phyloP scores from a whole-genome alignment of 1,140 invertebrate genomes.

The Frieseomelitta varia region DNA sequence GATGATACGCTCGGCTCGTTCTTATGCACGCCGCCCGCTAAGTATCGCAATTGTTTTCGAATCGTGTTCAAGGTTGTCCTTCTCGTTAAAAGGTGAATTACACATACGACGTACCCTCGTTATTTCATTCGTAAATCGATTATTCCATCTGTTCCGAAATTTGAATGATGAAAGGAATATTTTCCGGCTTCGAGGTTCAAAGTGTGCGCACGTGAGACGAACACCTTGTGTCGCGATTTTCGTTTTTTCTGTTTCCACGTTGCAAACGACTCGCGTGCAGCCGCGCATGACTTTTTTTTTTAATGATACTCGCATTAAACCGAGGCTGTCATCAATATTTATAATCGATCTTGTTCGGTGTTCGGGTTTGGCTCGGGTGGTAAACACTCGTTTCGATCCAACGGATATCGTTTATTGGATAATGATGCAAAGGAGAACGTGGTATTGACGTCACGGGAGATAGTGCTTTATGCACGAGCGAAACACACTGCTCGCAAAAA shows the following conservation, averaged over 20 bases:
- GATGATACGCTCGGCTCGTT: background rate
- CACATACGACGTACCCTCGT: too few species aligned
- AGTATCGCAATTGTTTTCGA: background rate
- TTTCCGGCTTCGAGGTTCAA: too few species aligned
- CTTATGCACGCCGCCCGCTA: background rate
- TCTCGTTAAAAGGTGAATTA: background rate
- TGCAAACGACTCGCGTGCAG: too few species aligned
- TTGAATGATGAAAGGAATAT: too few species aligned
- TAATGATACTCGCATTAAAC: background rate
- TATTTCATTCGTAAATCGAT: background rate
- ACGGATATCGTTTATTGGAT: background rate
- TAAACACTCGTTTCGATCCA: too few species aligned
- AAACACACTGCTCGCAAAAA: background rate
- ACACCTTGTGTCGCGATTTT: too few species aligned
- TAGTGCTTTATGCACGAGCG: background rate
- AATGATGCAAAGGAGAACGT: background rate
- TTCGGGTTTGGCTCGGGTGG: background rate
- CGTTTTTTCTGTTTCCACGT: too few species aligned
- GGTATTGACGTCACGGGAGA: background rate
- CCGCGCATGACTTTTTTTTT: background rate
- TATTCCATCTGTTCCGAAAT: too few species aligned
- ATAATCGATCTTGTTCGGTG: background rate
- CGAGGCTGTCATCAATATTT: background rate
- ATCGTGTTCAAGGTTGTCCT: background rate
- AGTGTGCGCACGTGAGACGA: too few species aligned